Evolutionary conservation across 1,140 invertebrate species (phyloP), one percentile per base, ranked within the genome.

Genomic region (Drosophila repletoides): DNA sequence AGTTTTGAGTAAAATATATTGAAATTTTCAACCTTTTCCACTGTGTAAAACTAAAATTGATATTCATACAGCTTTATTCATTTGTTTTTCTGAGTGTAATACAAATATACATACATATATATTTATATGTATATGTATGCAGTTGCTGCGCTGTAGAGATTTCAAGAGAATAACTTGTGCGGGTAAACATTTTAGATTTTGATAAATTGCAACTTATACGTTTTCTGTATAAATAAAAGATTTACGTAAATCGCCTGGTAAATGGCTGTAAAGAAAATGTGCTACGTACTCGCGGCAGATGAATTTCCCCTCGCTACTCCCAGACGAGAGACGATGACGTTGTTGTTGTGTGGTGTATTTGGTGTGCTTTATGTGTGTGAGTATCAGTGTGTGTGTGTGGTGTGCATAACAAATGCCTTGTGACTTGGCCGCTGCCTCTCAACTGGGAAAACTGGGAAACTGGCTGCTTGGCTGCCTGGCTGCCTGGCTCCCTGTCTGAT

Each of bases 171-270:
- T 86, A 86, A 86, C 80, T 86, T 86, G 80, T 86, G 80, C 75
- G 80, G 80, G 80, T 86, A 86, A 86, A 86, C 80, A 86, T 86
- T 86, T 86, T 86, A 86, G 80, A 86, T 86, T 86, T 86, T 86
- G 80, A 86, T 86, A 86, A 86, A 86, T 86, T 86, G 80, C 81
- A 86, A 86, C 80, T 86, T 86, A 86, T 86, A 86, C 81, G 80
- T 80, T 76, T 84, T 80, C 75, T 86, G 80, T 86, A 86, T 86
- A 86, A 86, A 86, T 86, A 86, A 86, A 86, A 86, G 80, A 86
- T 86, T 86, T 86, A 86, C 80, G 80, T 86, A 86, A 86, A 86
- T 86, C 80, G 80, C 72, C 80, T 86, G 80, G 80, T 86, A 86
- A 86, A 86, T 86, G 80, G 80, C 80, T 86, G 75, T 86, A 86